Evolutionary conservation across 1,140 invertebrate species (phyloP), one percentile per base, ranked within the genome.

Genomic region (Drosophila pseudoobscura): DNA sequence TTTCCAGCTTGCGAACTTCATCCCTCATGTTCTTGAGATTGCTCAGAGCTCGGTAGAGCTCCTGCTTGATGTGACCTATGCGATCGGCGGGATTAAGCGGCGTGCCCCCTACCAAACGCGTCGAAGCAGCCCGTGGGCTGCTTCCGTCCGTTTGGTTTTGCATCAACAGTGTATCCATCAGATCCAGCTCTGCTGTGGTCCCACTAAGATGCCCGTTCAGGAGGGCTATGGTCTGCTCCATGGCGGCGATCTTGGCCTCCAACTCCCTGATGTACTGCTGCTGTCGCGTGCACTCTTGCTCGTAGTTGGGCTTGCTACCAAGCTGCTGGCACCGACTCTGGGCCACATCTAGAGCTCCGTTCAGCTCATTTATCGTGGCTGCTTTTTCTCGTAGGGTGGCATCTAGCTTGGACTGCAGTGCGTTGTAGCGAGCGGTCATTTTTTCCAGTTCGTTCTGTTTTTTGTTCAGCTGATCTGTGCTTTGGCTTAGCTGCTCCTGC

Each of bases 331-430:
- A 91, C 6, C 70, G 76, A 35, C 61, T 51, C 53, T 94, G 93
- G 0, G 93, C 92, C 2, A 92, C 90, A 61, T 93, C 92, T n/a
- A 94, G 46, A 4, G 93, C 93, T 8, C 80, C 63, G 8, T 92
- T 92, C 0, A 94, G 61, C 43, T 92, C 88, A 75, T 94, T 93
- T 20, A 94, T 93, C 22, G 92, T 93, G 0, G 90, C 89, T 0
- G 93, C 92, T 59, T 94, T 94, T 29, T 94, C 93, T 53, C 93
- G 78, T 7, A 94, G 54, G 69, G 94, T 91, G 6, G 92, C 89
- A 66, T 94, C 93, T 54, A 93, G 93, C 29, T 92, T 92, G 24
- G 90, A 84, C 39, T 93, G 93, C n/a, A 93, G 69, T 3, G 93
- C 92, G 62, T 92, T 90, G 70, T 93, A 94, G 9, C 93, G 92